Evolutionary conservation across 2,888 invertebrate genomes (phyloP).

Genomic region (Sclerodermus sp.): DNA sequence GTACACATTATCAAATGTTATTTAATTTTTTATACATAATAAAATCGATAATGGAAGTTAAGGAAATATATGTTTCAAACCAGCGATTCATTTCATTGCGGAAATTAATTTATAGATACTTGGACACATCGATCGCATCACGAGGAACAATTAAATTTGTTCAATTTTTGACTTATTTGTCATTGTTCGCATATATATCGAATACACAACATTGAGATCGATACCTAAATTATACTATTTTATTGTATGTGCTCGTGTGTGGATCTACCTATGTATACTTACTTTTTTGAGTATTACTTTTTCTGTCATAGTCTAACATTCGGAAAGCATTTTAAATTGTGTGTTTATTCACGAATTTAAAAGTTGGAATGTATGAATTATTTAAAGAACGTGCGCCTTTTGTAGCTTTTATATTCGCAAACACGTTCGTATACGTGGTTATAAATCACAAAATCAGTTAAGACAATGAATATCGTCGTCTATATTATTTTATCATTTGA

Average conservation of each 20-base stretch:
- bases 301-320: constrained; percentile 33
- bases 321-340: constrained; percentile 27
- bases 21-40: background rate
- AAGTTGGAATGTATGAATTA: constrained; percentile 24
- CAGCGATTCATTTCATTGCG: no score
- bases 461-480: no score
- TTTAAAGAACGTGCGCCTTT: no score
- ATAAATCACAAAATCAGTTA: no score
- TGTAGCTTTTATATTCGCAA: no score
- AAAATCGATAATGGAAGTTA: background rate
- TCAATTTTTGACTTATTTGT: constrained; percentile 15
- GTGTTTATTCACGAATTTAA: constrained; percentile 9
- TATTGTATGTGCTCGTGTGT: constrained; percentile 20
- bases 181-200: constrained; percentile 16
- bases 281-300: constrained; percentile 36
- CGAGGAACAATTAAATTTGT: constrained; percentile 22
- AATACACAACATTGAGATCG: constrained; percentile 45
- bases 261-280: background rate
- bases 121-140: constrained; percentile 14
- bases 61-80: background rate
- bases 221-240: constrained; percentile 44
- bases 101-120: background rate
- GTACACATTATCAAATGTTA: constrained; percentile 1
- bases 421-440: no score
- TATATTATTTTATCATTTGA: no score